Evolutionary conservation across 2,113 vertebrate genomes (phyloP), one percentile per base, ranked within the genome.

Genomic region (Pygathrix nemaeus): DNA sequence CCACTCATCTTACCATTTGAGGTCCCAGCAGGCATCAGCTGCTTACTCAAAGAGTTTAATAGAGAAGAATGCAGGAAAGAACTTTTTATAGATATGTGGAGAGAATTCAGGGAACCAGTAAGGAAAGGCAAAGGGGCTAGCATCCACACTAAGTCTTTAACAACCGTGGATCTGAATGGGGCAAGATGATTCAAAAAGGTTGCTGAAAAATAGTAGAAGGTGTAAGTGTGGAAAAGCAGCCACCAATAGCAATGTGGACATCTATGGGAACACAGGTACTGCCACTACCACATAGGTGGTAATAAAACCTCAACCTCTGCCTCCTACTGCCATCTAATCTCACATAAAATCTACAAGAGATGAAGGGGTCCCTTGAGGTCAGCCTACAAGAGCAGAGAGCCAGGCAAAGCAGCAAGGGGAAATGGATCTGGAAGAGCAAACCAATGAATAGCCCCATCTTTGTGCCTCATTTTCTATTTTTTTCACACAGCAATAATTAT

Each of bases 61-160:
- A 97, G 91, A 80, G 94, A 84, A 88, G 35, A 78, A 97, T 50
- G 79, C 45, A 48, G 32, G 55, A 76, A 79, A 89, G 32, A 48
- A 75, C 50, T 70, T 87, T 93, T 93, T 75, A 84, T 48, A 80
- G 89, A 93, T 23, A 86, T 95, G 21, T 30, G 70, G 72, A 68
- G 85, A 66, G 21, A 57, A 38, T 68, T 32, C 73, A 66, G 72
- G 78, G 45, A 93, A 32, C 64, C 85, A 75, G 32, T 8, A 17
- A 73, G 61, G 27, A 96, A 78, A 52, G 92, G 86, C 38, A 64
- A 86, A 94, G 35, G n/a, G 30, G 35, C 57, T 55, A 25, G 30
- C 79, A 70, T 13, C 57, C 40, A 61, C 82, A 72, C 68, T 38
- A 88, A 70, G 35, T 72, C 76, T 84, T 75, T 86, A 48, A 52